Evolutionary conservation across 2,888 invertebrate species (phyloP).

Genomic region (Plusia festucae): DNA sequence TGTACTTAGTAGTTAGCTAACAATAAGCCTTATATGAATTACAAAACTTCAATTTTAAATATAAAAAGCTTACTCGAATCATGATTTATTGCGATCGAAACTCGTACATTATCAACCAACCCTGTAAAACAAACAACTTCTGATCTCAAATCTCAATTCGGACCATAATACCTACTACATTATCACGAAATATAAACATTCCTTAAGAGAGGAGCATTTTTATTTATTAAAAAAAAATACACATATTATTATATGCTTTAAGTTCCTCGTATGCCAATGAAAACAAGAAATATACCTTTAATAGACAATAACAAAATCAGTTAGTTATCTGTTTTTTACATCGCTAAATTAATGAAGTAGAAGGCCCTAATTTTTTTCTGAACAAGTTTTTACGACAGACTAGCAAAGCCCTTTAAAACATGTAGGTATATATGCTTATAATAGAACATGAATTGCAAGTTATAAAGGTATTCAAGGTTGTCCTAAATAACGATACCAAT

Average conservation of each 20-base stretch:
- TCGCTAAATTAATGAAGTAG: not conserved
- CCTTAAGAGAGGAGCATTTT: no score
- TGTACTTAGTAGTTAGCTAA: not conserved
- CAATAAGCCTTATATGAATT: not conserved
- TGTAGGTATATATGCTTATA: constrained; percentile 9
- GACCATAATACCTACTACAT: not conserved
- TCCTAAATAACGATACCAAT: constrained; percentile 28
- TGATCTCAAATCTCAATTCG: not conserved
- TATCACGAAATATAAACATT: not conserved
- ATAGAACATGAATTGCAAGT: constrained; percentile 11
- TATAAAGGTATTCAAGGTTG: constrained; percentile 1
- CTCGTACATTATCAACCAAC: not conserved
- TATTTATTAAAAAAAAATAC: no score
- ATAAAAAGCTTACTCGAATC: no score
- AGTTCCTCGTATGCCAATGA: not conserved
- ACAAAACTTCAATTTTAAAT: not conserved
- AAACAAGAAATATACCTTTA: not conserved
- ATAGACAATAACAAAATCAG: not conserved
- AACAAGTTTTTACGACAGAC: not conserved
- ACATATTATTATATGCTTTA: no score
- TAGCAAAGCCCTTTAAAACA: not conserved
- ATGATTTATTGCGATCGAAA: no score
- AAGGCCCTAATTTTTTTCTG: constrained; percentile 13
- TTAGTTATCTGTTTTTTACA: not conserved
- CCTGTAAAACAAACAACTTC: not conserved